A percentile compares a stretch with the other conserved stretches of the same genome.
Conservation (phyloP, 2,797 vertebrate species). For the Spinibarbus caldwelli region DNA sequence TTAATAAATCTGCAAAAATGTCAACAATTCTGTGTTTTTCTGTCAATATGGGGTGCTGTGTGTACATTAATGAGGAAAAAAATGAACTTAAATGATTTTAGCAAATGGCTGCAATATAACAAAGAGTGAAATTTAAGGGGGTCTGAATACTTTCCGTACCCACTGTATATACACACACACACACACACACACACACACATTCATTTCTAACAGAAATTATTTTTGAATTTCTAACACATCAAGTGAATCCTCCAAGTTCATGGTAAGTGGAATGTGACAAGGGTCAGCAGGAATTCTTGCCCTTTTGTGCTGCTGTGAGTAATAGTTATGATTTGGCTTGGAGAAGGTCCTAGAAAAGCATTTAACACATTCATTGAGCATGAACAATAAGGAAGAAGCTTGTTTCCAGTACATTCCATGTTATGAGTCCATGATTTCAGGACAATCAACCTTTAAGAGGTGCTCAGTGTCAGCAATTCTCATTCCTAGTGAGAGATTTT, state of each 20-base stretch:
- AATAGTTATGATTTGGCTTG: slow-evolving; percentile 30
- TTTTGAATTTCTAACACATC: background rate
- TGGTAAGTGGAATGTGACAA: background rate
- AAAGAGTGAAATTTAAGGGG: no score
- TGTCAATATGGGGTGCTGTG: no score
- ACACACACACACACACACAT: background rate
- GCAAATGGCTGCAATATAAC: no score
- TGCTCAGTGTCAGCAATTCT: slow-evolving; percentile 16
- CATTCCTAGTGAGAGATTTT: background rate
- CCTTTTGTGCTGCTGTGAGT: slow-evolving; percentile 21
- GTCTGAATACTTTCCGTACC: no score
- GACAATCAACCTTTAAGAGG: slow-evolving; percentile 43
- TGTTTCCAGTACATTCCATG: slow-evolving; percentile 20
- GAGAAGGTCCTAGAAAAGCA: slow-evolving; percentile 33
- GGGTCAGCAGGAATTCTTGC: background rate
- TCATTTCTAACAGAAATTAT: background rate
- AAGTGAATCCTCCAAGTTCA: background rate
- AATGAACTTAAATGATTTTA: no score
- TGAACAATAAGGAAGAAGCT: slow-evolving; percentile 12
- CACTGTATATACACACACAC: no score
- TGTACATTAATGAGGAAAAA: no score
- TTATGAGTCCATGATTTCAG: slow-evolving; percentile 28
- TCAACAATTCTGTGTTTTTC: no score
- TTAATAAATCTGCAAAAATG: no score
- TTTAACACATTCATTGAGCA: slow-evolving; percentile 24